A percentile compares a stretch with the other conserved stretches of the same genome.
Evolutionary conservation across 2,797 vertebrate species (phyloP).

Genomic region (Kryptopterus vitreolus): DNA sequence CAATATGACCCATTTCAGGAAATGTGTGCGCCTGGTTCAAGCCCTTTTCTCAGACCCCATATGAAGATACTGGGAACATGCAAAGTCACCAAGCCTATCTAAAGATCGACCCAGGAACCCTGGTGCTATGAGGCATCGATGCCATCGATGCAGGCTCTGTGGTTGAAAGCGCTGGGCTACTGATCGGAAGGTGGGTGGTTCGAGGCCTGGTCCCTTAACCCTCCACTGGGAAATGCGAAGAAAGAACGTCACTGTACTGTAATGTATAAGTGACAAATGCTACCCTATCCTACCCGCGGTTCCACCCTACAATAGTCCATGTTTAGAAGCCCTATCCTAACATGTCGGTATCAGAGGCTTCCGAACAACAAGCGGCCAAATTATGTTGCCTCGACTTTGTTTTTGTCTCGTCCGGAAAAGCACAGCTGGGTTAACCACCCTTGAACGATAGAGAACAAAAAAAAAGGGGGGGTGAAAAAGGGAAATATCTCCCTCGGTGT

Average conservation of each 20-base stretch:
- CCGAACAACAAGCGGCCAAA: conserved; percentile 53
- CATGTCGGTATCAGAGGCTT: conserved; percentile 14
- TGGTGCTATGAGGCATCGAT: neutral
- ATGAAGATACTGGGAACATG: neutral
- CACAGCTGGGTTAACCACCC: conserved; percentile 51
- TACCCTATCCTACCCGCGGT: too few species aligned
- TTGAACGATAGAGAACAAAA: conserved; percentile 38
- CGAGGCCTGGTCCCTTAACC: too few species aligned
- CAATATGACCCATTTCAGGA: conserved; percentile 6
- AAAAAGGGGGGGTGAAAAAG: conserved; percentile 28
- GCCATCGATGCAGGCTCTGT: too few species aligned
- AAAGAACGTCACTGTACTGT: too few species aligned
- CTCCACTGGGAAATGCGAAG: too few species aligned
- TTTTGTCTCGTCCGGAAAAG: conserved; percentile 41
- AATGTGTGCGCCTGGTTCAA: neutral
- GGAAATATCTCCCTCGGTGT: conserved; percentile 41
- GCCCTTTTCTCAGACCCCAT: neutral
- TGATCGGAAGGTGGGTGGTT: too few species aligned
- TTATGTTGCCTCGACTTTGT: conserved; percentile 43
- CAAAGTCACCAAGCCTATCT: neutral
- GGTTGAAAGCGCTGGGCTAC: too few species aligned
- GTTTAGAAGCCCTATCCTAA: neutral
- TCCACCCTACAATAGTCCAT: neutral
- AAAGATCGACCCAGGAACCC: neutral
- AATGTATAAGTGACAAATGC: too few species aligned